A percentile compares a stretch with the other conserved stretches of the same genome.
Conservation (phyloP, 2,888 invertebrate species). For the Pemphredon lugubris region DNA sequence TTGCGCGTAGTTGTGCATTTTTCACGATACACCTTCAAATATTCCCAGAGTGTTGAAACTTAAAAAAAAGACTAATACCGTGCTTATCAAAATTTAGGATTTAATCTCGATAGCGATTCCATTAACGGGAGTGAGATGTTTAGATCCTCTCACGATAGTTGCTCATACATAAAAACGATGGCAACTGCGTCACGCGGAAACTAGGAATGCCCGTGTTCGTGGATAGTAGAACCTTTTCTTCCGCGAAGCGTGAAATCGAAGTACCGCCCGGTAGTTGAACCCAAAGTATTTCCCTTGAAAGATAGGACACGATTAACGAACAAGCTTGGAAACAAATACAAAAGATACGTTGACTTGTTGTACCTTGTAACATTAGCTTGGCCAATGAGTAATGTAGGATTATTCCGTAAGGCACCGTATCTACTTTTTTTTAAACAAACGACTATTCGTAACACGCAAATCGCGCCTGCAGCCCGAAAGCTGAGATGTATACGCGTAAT, state of each 20-base stretch:
- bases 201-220: constrained; percentile 7
- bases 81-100: constrained; percentile 17
- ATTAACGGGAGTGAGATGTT: constrained; percentile 32
- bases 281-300: constrained; percentile 43
- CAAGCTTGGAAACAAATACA: constrained; percentile 9
- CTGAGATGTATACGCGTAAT: no score
- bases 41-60: no score
- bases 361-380: no score
- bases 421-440: no score
- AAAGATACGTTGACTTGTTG: no score
- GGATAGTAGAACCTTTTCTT: constrained; percentile 23
- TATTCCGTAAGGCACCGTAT: no score
- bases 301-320: constrained; percentile 16
- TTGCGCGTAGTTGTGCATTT: no score
- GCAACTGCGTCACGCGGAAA: constrained; percentile 28
- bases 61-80: no score
- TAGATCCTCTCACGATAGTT: constrained; percentile 35
- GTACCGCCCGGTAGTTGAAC: constrained; percentile 31
- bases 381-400: no score
- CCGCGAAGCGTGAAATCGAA: constrained; percentile 62
- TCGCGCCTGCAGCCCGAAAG: no score
- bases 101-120: constrained; percentile 44
- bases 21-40: no score
- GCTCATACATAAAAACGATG: constrained; percentile 46
- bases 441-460: no score